Base-by-base conservation (phyloP, 2,888 invertebrate genomes). In the Zeuzera pyrina region DNA sequence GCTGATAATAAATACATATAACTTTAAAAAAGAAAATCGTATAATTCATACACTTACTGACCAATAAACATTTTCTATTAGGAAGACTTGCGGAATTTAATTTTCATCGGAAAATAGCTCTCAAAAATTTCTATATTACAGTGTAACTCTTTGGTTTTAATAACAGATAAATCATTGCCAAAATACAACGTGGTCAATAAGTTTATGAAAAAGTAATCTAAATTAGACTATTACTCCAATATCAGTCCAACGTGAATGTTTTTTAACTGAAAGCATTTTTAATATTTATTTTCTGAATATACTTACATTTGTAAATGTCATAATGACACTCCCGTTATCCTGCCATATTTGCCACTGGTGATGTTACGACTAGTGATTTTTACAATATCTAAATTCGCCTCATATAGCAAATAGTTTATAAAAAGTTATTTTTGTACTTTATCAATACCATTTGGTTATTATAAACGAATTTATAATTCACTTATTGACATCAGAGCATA, bases 61-160 rank as follows among this genome's bases (percentile, higher is more conserved):
- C 67, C 64, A 42, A 45, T 39, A 41, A 38, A 36, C 41, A 41
- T 36, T 31, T 33, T 24, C 41, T 31, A 44, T 35, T 43, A 59
- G 76, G 77, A 77, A 78, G 78, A 76, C 76, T 47, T 59, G 38
- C 38, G 52, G 41, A 50, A 52, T 60, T 57, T 46, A 44, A 50
- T 55, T 51, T 62, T 47, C 35, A 54, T 52, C 15, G 49, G 51
- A 56, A 54, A 41, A 62, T 50, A 50, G 45, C 48, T 49, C 53
- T 69, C 64, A 58, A 66, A 70, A 62, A 53, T 58, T 43, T 47
- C 46, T 52, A 25, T 28, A 28, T 31, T 34, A 47, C 47, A 46
- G 57, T 55, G 67, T 58, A 59, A 70, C 53, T 81, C 79, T 81
- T 83, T 83, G 79, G 81, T 76, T 73, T 69, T 61, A 60, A 60